Base-by-base conservation (phyloP, 2,113 vertebrate genomes). In the Osmerus eperlanus region DNA sequence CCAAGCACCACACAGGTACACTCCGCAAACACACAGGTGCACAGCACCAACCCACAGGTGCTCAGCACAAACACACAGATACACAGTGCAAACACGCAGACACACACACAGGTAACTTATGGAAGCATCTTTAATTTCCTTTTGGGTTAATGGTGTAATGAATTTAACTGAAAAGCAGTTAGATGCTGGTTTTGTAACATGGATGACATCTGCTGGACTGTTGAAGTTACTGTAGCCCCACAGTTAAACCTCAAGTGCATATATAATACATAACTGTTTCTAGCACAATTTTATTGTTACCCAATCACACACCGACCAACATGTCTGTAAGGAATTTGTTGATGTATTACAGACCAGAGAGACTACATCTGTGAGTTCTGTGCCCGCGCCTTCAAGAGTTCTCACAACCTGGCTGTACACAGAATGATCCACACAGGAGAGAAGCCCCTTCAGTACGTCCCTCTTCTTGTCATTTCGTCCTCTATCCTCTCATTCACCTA, bases 311-410 rank as follows among this genome's bases (percentile, higher is more conserved):
- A 9, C 8, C 9, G 41, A 47, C 41, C 41, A 28, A 62, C 25
- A 14, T 75, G 11, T 47, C 23, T 70, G 12, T 66, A 70, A 47
- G 71, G 53, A 61, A 29, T 60, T 32, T 62, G 55, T 51, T 59
- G 59, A 60, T 76, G 15, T 72, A 79, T 29, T 41, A 67, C 74
- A 94, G 97, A 99, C 92, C 97, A 99, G 88, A 93, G 97, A 76
- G 97, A 99, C 89, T 99, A 99, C 87, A 99, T 99, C 84, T 99
- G 97, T 79, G 97, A 99, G 87, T 98, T 98, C 77, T 99, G 97
- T 32, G 97, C 97, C 80, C 95, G 97, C 52, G 97, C 97, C 21
- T 98, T 99, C 85, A 99, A 99, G 92, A 99, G 97, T 78, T 99
- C 97, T 69, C 97, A 99, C 82, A 99, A 99, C 81, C 88, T 98